phyloP scores from a whole-genome alignment of 2,113 vertebrate species.

The Leucosticte australis region DNA sequence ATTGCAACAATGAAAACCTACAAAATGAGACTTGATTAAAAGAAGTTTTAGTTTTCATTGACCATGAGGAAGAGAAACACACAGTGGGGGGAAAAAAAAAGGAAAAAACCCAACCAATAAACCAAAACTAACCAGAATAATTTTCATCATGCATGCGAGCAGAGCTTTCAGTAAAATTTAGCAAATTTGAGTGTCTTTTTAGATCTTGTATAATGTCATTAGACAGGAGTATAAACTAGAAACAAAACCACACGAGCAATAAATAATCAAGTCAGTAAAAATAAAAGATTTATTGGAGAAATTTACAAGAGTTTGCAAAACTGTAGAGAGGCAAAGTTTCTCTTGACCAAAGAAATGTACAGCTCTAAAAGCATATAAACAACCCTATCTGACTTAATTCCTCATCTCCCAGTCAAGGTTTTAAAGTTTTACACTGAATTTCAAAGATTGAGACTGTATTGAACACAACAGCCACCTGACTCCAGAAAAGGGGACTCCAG shows the following conservation, averaged over 20 bases:
- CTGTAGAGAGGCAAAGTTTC: not conserved
- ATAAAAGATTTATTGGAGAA: not conserved
- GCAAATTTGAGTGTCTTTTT: not conserved
- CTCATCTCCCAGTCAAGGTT: not conserved
- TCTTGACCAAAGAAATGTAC: not conserved
- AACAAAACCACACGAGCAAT: not conserved
- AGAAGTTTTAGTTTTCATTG: not conserved
- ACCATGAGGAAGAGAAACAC: not conserved
- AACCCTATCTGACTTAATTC: not conserved
- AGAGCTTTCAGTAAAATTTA: not conserved
- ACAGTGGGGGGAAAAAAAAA: fast-evolving
- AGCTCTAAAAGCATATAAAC: not conserved
- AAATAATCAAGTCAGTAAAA: not conserved
- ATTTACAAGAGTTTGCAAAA: not conserved
- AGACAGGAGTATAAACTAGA: not conserved
- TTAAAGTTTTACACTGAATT: not conserved
- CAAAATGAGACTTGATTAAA: not conserved
- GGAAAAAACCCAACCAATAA: not conserved
- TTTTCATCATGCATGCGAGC: fast-evolving
- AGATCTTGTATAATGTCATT: not conserved
- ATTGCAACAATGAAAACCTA: not conserved
- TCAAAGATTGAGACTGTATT: not conserved
- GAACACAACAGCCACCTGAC: not conserved
- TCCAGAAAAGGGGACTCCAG: not conserved
- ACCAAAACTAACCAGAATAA: not conserved